Evolutionary conservation across 2,113 vertebrate genomes (phyloP).

Genomic region (Helogale parvula): DNA sequence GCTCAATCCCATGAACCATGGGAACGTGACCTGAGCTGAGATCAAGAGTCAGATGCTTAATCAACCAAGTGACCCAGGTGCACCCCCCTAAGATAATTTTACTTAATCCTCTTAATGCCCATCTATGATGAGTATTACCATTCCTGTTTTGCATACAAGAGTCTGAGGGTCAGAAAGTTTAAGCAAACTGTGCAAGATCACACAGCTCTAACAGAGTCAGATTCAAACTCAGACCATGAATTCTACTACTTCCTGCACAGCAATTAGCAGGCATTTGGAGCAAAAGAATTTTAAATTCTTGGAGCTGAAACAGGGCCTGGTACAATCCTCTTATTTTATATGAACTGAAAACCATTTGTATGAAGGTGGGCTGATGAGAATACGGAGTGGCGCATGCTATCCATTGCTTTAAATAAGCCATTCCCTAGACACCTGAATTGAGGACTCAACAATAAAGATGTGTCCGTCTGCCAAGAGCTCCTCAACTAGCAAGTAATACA

Average conservation of each 20-base stretch:
- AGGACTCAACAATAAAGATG: background rate
- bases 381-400: background rate
- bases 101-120: background rate
- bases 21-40: no score
- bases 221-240: background rate
- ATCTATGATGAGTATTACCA: background rate
- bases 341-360: background rate
- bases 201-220: background rate
- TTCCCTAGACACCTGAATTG: background rate
- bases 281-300: background rate
- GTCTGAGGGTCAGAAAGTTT: background rate
- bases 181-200: background rate
- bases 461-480: background rate
- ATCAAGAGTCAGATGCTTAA: no score
- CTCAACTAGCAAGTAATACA: background rate
- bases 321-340: slow-evolving; percentile 1
- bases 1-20: no score
- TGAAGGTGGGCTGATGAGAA: background rate
- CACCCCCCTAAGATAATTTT: background rate
- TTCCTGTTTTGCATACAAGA: background rate
- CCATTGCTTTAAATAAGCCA: background rate
- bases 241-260: background rate
- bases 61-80: no score
- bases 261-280: background rate
- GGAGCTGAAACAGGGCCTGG: background rate